These are phyloP conservation scores for Thyatira batis DNA, from an alignment of 2,888 invertebrate species.

Conservation along the genomic window DNA sequence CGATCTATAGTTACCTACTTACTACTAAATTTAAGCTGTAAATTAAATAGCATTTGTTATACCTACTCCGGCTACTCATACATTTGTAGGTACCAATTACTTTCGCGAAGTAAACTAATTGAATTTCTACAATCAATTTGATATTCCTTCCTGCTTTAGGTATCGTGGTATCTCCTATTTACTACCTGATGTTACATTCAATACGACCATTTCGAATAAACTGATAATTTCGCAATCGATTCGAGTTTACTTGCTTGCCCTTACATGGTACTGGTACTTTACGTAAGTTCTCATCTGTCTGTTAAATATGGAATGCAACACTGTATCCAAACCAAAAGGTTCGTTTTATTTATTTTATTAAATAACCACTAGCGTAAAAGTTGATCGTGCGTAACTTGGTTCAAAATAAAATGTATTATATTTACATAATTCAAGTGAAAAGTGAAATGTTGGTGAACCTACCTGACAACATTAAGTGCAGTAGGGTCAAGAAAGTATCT, in stretches of 20 bases:
- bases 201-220: not conserved
- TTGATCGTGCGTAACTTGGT: constrained; percentile 30
- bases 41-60: too few species aligned
- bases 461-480: not conserved
- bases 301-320: not conserved
- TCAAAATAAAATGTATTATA: constrained; percentile 15
- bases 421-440: constrained; percentile 5
- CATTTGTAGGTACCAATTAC: not conserved
- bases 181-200: not conserved
- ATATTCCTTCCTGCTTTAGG: not conserved
- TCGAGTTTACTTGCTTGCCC: constrained; percentile 11
- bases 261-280: constrained; percentile 30
- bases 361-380: constrained; percentile 22
- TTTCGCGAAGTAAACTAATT: too few species aligned
- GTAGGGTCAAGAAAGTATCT: not conserved
- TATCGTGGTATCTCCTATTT: not conserved
- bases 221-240: not conserved
- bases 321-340: not conserved
- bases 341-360: constrained; percentile 15
- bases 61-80: too few species aligned
- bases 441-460: not conserved
- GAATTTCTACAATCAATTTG: not conserved
- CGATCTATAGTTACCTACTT: not conserved
- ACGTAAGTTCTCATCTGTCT: constrained; percentile 21
- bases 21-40: too few species aligned